These are phyloP conservation scores for Cartodere bifasciata DNA, from an alignment of 2,888 invertebrate genomes.

Conservation along the genomic window DNA sequence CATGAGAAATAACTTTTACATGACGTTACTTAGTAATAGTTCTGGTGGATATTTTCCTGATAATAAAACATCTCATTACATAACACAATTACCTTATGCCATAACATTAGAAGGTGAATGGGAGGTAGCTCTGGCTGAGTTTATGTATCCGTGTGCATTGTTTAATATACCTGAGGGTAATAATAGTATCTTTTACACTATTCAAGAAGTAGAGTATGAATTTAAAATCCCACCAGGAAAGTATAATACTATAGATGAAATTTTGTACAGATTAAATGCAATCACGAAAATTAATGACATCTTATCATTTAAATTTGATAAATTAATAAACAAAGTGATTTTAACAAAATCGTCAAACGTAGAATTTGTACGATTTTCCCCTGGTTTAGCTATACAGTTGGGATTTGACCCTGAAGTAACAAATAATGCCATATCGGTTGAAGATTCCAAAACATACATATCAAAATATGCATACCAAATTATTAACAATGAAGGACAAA, in stretches of 20 bases:
- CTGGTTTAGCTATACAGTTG: neutral
- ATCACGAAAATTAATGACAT: neutral
- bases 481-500: too few species aligned
- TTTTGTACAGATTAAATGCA: slow-evolving; percentile 3
- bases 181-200: slow-evolving; percentile 8
- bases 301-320: neutral
- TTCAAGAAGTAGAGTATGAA: slow-evolving; percentile 1
- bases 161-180: slow-evolving; percentile 3
- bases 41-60: slow-evolving; percentile 18
- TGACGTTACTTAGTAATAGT: slow-evolving; percentile 18
- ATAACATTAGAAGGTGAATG: slow-evolving; percentile 16
- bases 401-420: neutral
- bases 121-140: slow-evolving; percentile 15
- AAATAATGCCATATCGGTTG: too few species aligned
- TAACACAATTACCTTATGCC: slow-evolving; percentile 16
- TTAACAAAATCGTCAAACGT: neutral
- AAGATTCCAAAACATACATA: too few species aligned
- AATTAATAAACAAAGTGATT: neutral
- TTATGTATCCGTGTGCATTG: slow-evolving; percentile 10
- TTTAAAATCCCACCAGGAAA: slow-evolving; percentile 8
- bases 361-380: neutral
- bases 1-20: slow-evolving; percentile 16
- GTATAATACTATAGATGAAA: slow-evolving; percentile 5
- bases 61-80: slow-evolving; percentile 19
- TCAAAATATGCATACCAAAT: too few species aligned